phyloP scores from a whole-genome alignment of 1,140 invertebrate species.

The Anoplolepis gracilipes region DNA sequence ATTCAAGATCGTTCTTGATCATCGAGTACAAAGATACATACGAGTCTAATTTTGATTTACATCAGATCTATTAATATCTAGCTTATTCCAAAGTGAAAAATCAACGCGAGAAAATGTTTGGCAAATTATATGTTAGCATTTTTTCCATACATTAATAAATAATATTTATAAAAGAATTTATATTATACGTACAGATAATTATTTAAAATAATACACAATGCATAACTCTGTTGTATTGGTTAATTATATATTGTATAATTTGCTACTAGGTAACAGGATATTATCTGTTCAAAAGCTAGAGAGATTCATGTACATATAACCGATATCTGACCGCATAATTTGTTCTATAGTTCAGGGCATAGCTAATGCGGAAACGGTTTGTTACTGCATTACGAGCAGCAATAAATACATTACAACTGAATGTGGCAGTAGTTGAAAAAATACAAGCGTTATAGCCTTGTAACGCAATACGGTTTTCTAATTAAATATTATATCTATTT shows the following conservation, averaged over 20 bases:
- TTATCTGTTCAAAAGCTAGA: constrained; percentile 52
- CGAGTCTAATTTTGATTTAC: not conserved
- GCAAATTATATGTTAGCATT: not conserved
- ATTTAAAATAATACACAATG: constrained; percentile 13
- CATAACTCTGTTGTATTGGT: not conserved
- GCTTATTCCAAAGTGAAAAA: not conserved
- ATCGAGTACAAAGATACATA: not conserved
- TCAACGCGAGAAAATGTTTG: not conserved
- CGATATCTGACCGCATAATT: constrained; percentile 61
- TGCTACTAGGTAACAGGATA: constrained; percentile 47
- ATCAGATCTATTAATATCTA: not conserved
- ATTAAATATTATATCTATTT: not conserved
- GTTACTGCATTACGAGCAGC: constrained; percentile 46
- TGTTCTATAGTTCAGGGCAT: constrained; percentile 50
- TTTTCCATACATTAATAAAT: not conserved
- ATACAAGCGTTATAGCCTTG: constrained; percentile 15
- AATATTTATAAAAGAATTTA: not conserved
- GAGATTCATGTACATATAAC: constrained; percentile 56
- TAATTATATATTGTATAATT: constrained; percentile 31
- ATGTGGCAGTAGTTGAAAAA: not conserved
- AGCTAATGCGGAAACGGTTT: constrained; percentile 41
- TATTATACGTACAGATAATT: not conserved
- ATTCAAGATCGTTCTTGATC: constrained; percentile 18
- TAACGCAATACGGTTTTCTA: not conserved
- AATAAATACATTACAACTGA: constrained; percentile 39